Evolutionary conservation across 1,140 invertebrate genomes (phyloP).

Genomic region (Holcopasites calliopsidis): DNA sequence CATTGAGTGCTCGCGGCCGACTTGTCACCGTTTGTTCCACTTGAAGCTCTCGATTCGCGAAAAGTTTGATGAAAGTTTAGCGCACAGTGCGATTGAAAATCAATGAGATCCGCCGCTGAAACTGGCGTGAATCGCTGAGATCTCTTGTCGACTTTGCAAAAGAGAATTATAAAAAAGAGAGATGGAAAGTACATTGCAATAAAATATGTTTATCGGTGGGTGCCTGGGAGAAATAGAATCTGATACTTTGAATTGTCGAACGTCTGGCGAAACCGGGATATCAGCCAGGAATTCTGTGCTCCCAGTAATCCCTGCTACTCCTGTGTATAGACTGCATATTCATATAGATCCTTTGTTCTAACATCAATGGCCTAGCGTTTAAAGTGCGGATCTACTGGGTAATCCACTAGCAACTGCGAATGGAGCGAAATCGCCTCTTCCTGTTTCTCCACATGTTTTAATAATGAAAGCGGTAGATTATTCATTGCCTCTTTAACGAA

Average conservation of each 20-base stretch:
- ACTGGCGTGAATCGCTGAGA: not conserved
- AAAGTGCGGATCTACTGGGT: constrained; percentile 16
- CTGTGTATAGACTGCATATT: constrained; percentile 10
- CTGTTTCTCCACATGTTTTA: not conserved
- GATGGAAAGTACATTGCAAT: no score
- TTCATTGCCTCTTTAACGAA: no score
- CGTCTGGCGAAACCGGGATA: no score
- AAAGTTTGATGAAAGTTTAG: constrained; percentile 7
- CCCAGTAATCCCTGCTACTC: constrained; percentile 1
- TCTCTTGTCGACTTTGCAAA: not conserved
- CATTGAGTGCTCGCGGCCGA: not conserved
- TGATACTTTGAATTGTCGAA: not conserved
- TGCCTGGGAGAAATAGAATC: not conserved
- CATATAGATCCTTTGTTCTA: constrained; percentile 20
- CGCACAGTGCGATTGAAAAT: constrained; percentile 17
- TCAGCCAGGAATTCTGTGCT: not conserved
- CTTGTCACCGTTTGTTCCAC: not conserved
- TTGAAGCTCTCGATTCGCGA: not conserved
- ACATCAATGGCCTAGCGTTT: constrained; percentile 5
- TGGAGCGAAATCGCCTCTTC: constrained; percentile 9
- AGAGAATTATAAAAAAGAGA: no score
- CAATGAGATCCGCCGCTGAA: constrained; percentile 11
- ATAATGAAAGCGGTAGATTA: not conserved
- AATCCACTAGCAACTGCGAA: constrained; percentile 8
- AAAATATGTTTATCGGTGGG: no score